Conservation (phyloP, 1,140 invertebrate species). For the Cheumatopsyche charites region DNA sequence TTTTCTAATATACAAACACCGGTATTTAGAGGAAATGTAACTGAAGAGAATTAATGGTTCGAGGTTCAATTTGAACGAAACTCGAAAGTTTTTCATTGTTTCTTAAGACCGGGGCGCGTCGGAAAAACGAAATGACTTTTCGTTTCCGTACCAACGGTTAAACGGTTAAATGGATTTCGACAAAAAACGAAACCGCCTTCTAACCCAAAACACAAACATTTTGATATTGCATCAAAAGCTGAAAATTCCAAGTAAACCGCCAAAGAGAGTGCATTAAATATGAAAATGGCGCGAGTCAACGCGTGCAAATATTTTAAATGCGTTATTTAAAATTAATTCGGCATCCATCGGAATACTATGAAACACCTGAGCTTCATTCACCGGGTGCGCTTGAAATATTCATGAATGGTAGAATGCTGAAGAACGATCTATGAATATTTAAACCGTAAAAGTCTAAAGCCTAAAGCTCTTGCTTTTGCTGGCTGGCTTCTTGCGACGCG, state of each 20-base stretch:
- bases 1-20: no score
- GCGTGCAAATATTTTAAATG: slow-evolving; percentile 25
- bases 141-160: neutral
- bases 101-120: neutral
- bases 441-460: slow-evolving; percentile 37
- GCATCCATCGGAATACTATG: slow-evolving; percentile 36
- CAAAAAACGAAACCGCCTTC: neutral
- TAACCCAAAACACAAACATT: no score
- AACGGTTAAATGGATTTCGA: slow-evolving; percentile 4
- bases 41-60: slow-evolving; percentile 5
- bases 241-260: no score
- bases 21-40: neutral
- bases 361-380: slow-evolving; percentile 39
- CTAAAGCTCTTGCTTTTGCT: slow-evolving; percentile 28
- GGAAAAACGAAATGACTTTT: slow-evolving; percentile 15
- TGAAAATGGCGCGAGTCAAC: neutral
- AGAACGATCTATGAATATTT: slow-evolving; percentile 43
- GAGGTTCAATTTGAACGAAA: slow-evolving; percentile 9
- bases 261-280: neutral
- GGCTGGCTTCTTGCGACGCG: neutral
- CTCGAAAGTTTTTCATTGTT: slow-evolving; percentile 14
- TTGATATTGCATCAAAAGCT: no score
- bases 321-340: slow-evolving; percentile 36
- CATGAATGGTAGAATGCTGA: slow-evolving; percentile 38
- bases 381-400: slow-evolving; percentile 41